A percentile compares a stretch with the other conserved stretches of the same genome.
These are phyloP conservation scores for Amazona ochrocephala DNA, from an alignment of 2,797 vertebrate genomes.

Conservation along the genomic window DNA sequence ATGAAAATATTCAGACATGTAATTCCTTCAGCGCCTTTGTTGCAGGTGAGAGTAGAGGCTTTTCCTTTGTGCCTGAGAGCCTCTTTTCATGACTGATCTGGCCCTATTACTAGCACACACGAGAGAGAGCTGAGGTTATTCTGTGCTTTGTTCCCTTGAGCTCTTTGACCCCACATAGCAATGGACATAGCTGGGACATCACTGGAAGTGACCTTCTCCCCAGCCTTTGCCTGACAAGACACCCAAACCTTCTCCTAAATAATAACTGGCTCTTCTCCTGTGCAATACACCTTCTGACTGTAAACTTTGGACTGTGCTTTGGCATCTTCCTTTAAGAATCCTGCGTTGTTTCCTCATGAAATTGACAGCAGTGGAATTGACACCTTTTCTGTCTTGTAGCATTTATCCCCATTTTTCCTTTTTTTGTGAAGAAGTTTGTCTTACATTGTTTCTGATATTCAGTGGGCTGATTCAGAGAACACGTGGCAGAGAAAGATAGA, in stretches of 20 bases:
- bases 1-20: conserved; percentile 64
- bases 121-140: background rate
- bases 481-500: background rate
- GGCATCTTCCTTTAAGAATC: conserved; percentile 20
- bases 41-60: conserved; percentile 48
- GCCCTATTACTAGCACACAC: background rate
- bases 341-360: background rate
- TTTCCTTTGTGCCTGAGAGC: conserved; percentile 46
- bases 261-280: background rate
- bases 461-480: background rate
- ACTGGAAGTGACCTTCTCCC: background rate
- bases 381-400: background rate
- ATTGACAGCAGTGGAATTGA: background rate
- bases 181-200: background rate
- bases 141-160: background rate
- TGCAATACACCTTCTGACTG: background rate
- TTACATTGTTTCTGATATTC: background rate
- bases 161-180: background rate
- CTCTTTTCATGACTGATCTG: conserved; percentile 24
- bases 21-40: conserved; percentile 66
- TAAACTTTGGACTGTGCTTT: background rate
- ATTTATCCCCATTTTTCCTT: background rate
- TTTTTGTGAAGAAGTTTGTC: background rate
- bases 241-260: background rate
- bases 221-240: background rate